phyloP scores from a whole-genome alignment of 2,113 vertebrate species.

The Pseudopipra pipra region DNA sequence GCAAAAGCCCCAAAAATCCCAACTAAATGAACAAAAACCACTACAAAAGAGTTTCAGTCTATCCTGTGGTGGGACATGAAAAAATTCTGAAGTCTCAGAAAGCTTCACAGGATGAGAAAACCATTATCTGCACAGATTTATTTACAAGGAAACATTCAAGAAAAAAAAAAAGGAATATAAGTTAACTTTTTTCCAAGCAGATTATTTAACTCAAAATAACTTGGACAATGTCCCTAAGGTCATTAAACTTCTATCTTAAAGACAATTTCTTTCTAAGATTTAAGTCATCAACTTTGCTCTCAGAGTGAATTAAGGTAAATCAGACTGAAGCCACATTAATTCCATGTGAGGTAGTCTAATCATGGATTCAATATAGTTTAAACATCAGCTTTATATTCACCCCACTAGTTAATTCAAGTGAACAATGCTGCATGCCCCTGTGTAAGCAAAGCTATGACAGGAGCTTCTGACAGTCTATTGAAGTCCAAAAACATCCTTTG shows the following conservation, averaged over 20 bases:
- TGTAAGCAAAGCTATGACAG: background rate
- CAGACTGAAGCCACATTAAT: background rate
- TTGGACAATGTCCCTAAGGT: background rate
- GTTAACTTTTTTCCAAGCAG: background rate
- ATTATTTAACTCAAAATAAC: slow-evolving; percentile 30
- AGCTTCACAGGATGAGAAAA: slow-evolving; percentile 38
- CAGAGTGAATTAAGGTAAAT: background rate
- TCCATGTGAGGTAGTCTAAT: background rate
- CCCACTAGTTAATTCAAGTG: background rate
- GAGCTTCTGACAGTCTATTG: background rate
- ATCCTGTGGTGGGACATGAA: slow-evolving; percentile 24
- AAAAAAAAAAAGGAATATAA: background rate
- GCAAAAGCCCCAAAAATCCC: background rate
- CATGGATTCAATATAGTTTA: background rate
- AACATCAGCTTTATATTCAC: background rate
- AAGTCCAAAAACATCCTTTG: background rate
- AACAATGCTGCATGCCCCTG: background rate
- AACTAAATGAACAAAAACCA: slow-evolving; percentile 47
- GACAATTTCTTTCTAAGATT: background rate
- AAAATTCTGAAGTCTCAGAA: slow-evolving; percentile 37
- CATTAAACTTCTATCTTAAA: background rate
- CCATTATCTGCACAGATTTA: slow-evolving; percentile 34
- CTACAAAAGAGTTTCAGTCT: slow-evolving; percentile 21
- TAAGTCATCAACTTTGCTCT: background rate
- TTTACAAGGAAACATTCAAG: slow-evolving; percentile 13